Conservation (phyloP, 1,140 invertebrate genomes). For the Penaeus japonicus region DNA sequence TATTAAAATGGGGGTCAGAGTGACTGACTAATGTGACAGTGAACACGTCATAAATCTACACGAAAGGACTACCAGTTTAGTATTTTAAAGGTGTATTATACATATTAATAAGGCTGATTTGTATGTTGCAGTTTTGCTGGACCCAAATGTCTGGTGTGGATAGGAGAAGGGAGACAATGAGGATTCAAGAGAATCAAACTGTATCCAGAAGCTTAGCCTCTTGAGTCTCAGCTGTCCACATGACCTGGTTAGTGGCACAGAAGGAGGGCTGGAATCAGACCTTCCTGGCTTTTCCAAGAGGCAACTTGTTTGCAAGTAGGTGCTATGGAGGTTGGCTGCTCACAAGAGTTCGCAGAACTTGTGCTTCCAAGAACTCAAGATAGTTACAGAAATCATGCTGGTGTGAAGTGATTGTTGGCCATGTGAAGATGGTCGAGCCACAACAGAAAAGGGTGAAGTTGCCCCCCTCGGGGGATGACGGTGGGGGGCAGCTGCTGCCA, state of each 20-base stretch:
- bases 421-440: slow-evolving; percentile 59
- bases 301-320: not conserved
- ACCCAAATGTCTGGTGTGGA: too few relatives aligned
- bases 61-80: too few relatives aligned
- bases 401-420: slow-evolving; percentile 20
- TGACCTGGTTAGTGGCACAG: not conserved
- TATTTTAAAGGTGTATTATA: too few relatives aligned
- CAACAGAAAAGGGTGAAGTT: slow-evolving; percentile 59
- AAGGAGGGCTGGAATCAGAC: not conserved
- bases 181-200: too few relatives aligned
- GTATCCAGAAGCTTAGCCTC: too few relatives aligned
- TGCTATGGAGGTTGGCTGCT: slow-evolving; percentile 39
- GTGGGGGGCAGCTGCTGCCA: slow-evolving; percentile 43
- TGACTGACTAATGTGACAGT: too few relatives aligned
- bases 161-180: too few relatives aligned
- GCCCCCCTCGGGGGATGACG: slow-evolving; percentile 46
- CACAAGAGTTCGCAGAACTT: not conserved
- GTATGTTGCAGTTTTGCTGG: too few relatives aligned
- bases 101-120: too few relatives aligned
- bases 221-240: not conserved
- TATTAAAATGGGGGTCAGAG: too few relatives aligned
- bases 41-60: too few relatives aligned
- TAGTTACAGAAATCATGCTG: slow-evolving; percentile 19
- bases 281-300: not conserved
- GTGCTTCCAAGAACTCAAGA: slow-evolving; percentile 8